Base-by-base conservation (phyloP, 2,797 vertebrate species). In the Danio jaintianensis region DNA sequence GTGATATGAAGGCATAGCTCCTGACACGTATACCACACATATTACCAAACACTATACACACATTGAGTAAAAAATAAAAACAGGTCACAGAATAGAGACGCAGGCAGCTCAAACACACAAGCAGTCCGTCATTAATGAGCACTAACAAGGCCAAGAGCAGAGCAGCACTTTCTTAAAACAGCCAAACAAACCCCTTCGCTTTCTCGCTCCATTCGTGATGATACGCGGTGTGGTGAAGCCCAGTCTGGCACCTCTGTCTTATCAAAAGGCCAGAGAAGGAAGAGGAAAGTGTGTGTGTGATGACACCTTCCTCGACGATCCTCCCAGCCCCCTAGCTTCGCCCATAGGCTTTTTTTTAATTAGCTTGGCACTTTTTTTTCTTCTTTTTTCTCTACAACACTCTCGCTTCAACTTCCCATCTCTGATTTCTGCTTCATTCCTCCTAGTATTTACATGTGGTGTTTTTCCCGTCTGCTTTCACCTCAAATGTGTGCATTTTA, bases 241-340 rank as follows among this genome's bases (percentile, higher is more conserved):
- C 74, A 80, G 85, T 84, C 83, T 84, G 66, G 80, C 85, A 86
- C 85, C 80, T 86, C 82, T 70, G 67, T 84, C 79, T 81, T 76
- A 66, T 80, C 52, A 83, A 75, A 29, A 72, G 74, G 63, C 59
- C 66, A 56, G 52, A 70, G 68, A 73, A 71, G 55, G 63, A 53
- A 74, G 45, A 64, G 48, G 45, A 83, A 87, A 58, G 80, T 83
- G 81, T 86, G 79, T 85, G 90, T 89, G 89, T 88, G 91, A 89
- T 90, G 91, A 91, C 92, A 93, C 92, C 88, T 89, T 91, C 86
- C 90, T 89, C 89, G 86, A 89, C 90, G 90, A 89, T 88, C 88
- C 84, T 86, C 85, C 87, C 86, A 71, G 82, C 86, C 82, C 81
- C 18, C 84, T 85, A 83, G 75, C 83, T 89, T 86, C 45, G 86